Evolutionary conservation across 2,113 vertebrate genomes (phyloP).

Genomic region (Morone saxatilis): DNA sequence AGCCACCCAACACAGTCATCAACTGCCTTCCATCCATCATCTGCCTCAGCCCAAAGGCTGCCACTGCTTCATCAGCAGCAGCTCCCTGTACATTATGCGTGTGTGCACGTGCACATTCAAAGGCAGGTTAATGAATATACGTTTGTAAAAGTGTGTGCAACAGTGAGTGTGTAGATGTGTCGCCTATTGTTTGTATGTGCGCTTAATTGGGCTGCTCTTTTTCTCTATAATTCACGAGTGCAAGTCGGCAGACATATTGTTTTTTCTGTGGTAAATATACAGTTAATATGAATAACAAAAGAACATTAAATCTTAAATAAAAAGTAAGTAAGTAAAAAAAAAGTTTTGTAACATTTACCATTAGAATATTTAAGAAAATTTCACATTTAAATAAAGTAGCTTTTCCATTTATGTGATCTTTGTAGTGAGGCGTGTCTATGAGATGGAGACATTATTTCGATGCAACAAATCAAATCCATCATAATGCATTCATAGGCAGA

Average conservation of each 20-base stretch:
- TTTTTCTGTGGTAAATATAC: neutral
- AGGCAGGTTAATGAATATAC: conserved; percentile 50
- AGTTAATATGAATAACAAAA: neutral
- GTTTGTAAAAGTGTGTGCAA: conserved; percentile 34
- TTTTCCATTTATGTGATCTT: neutral
- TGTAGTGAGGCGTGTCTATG: neutral
- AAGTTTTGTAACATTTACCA: neutral
- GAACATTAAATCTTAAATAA: neutral
- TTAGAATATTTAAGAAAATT: neutral
- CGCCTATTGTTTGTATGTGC: conserved; percentile 12
- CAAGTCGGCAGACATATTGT: neutral
- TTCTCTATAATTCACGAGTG: neutral
- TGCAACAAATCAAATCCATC: neutral
- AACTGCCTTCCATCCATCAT: conserved; percentile 74
- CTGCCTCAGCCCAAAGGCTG: conserved; percentile 70
- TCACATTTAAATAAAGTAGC: neutral
- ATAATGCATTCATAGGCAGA: neutral
- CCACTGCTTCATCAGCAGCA: conserved; percentile 71
- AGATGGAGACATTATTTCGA: neutral
- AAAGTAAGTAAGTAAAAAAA: neutral
- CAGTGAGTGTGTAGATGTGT: conserved; percentile 30
- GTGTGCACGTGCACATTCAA: neutral
- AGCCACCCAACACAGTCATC: conserved; percentile 78
- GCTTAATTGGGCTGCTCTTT: conserved; percentile 10
- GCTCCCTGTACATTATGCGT: conserved; percentile 25